Evolutionary conservation across 2,888 invertebrate genomes (phyloP).

Genomic region (Gymnoscelis rufifasciata): DNA sequence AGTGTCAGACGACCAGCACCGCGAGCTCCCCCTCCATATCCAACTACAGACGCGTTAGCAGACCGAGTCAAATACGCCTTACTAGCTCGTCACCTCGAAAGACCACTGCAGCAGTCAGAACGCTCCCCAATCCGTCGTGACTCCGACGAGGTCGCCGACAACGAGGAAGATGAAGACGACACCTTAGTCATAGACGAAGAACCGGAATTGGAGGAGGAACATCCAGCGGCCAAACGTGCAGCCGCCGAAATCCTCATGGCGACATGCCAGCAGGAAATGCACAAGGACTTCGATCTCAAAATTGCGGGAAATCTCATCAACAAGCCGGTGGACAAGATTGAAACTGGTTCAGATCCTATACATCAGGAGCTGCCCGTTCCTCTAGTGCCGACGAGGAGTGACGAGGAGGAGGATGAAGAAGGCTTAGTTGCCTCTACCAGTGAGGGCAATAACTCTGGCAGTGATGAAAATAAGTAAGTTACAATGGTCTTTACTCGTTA

Average conservation of each 20-base stretch:
- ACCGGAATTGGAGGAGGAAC: conserved; percentile 57
- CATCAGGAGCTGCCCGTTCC: conserved; percentile 87
- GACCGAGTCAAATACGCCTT: conserved; percentile 85
- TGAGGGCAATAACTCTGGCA: conserved; percentile 90
- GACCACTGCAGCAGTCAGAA: conserved; percentile 70
- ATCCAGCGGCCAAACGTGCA: conserved; percentile 74
- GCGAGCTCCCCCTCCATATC: conserved; percentile 64
- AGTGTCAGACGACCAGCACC: conserved; percentile 84
- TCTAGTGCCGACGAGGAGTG: conserved; percentile 70
- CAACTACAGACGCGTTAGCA: conserved; percentile 51
- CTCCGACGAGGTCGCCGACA: conserved; percentile 80
- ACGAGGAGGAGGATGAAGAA: conserved; percentile 87
- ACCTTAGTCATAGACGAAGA: conserved; percentile 84
- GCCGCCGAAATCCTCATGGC: conserved; percentile 80
- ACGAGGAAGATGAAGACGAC: conserved; percentile 83
- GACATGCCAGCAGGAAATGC: conserved; percentile 65
- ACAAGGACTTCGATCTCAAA: conserved; percentile 75
- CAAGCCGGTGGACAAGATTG: conserved; percentile 68
- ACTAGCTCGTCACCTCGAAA: conserved; percentile 86
- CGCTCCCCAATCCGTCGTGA: conserved; percentile 62
- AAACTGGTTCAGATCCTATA: conserved; percentile 64
- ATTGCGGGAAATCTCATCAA: conserved; percentile 79
- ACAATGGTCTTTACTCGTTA: too few relatives aligned
- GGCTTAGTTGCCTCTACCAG: conserved; percentile 89
- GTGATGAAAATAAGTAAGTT: conserved; percentile 88